Evolutionary conservation across 2,113 vertebrate species (phyloP).

Genomic region (Tapirus terrestris): DNA sequence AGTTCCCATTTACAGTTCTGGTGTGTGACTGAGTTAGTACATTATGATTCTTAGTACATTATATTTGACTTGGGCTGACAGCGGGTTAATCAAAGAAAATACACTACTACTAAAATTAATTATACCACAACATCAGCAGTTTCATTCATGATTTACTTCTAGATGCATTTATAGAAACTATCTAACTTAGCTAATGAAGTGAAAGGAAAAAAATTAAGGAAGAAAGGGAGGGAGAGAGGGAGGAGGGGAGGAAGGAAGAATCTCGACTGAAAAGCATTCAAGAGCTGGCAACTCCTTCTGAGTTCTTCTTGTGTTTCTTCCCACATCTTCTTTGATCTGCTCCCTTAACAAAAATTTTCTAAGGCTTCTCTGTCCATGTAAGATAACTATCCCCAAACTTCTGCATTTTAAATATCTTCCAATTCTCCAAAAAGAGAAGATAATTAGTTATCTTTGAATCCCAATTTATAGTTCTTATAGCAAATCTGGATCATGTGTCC

Average conservation of each 20-base stretch:
- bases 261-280: background rate
- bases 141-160: background rate
- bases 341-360: background rate
- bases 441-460: background rate
- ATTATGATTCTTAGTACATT: background rate
- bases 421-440: background rate
- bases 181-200: background rate
- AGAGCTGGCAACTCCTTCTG: background rate
- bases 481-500: background rate
- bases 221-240: background rate
- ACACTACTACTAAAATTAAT: background rate
- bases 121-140: background rate
- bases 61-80: background rate
- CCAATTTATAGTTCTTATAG: background rate
- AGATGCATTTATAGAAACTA: background rate
- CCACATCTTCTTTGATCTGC: fast-evolving
- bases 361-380: background rate
- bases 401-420: background rate
- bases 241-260: background rate
- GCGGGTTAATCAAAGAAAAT: background rate
- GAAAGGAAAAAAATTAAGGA: background rate
- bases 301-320: background rate
- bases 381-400: background rate
- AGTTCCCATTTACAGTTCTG: background rate
- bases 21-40: background rate